Evolutionary conservation across 2,797 vertebrate species (phyloP), one percentile per base, ranked within the genome.

Genomic region (Eptatretus atami): DNA sequence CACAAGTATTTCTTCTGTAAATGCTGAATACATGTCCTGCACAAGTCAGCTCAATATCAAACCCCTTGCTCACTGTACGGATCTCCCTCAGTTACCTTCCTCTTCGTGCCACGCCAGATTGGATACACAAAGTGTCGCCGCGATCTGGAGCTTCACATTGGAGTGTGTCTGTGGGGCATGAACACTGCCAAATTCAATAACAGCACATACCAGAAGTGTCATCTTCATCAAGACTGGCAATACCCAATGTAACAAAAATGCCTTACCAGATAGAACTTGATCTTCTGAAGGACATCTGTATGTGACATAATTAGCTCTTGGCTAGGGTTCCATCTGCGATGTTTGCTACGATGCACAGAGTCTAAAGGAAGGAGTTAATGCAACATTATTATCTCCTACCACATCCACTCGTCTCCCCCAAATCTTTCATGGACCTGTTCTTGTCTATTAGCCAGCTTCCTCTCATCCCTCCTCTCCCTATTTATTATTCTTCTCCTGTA

Each of bases 91-190:
- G 31, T 84, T 78, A 92, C 88, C 88, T 70, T 96, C 88, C 69
- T 95, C 86, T 76, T 94, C 92, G 68, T 93, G 93, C 92, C 92
- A 94, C 76, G 93, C 81, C 65, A 98, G 83, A 75, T 96, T 98
- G 70, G 84, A 93, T 78, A 98, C 79, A 71, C 88, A 94, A 77
- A 90, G 88, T 71, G 86, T 94, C 70, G 92, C 85, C 52, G 92
- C 87, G 66, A 96, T 80, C 74, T 94, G 92, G 67, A 98, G 78
- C 70, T 96, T 98, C 71, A 83, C 80, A 70, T 92, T 95, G 25
- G 85, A 92, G 72, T 98, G 86, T 69, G 84, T 85, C 92, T 95
- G 76, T 64, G 69, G 54, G 66, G 52, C 53, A 64, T 66, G 53
- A 64, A 15, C 19, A 19, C 19, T 19, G 19, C 63, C 31, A 15